Base-by-base conservation (phyloP, 2,113 vertebrate genomes). In the Eurystomus gularis region DNA sequence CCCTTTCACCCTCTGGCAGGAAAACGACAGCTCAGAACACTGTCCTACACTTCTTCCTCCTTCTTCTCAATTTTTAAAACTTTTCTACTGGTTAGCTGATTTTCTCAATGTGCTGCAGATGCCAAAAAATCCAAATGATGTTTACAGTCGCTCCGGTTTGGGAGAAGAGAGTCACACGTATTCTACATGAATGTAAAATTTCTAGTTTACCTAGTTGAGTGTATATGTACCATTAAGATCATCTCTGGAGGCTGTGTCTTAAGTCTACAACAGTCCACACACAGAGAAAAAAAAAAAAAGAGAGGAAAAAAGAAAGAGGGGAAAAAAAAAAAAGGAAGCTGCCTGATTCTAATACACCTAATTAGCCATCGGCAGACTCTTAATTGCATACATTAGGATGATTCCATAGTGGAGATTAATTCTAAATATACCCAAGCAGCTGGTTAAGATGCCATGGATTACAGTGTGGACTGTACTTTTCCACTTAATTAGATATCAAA, bases 311-410 rank as follows among this genome's bases (percentile, higher is more conserved):
- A 19, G 49, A 35, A 49, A 24, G 55, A 25, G 37, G 88, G 95
- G 83, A 84, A 10, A 77, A 58, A 82, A 89, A 11, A 76, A 44
- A 11, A 76, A 44, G 51, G 19, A 97, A 98, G 98, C 98, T 98
- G 98, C 97, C 98, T 98, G 98, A 98, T 98, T 99, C 99, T 99
- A 99, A 99, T 99, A 99, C 98, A 99, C 98, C 99, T 99, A 99
- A 99, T 99, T 99, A 99, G 98, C 99, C 99, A 99, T 99, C 98
- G 98, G 98, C 99, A 99, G 99, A 99, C 99, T 99, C 99, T 99
- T 99, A 99, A 99, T 99, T 99, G 99, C 99, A 99, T 99, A 99
- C 99, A 99, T 99, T 99, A 99, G 98, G 98, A 99, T 98, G 98
- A 99, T 99, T 99, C 99, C 99, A 99, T 99, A 99, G 98, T 98